phyloP scores from a whole-genome alignment of 2,797 vertebrate genomes.

The Rhadinocentrus ornatus region DNA sequence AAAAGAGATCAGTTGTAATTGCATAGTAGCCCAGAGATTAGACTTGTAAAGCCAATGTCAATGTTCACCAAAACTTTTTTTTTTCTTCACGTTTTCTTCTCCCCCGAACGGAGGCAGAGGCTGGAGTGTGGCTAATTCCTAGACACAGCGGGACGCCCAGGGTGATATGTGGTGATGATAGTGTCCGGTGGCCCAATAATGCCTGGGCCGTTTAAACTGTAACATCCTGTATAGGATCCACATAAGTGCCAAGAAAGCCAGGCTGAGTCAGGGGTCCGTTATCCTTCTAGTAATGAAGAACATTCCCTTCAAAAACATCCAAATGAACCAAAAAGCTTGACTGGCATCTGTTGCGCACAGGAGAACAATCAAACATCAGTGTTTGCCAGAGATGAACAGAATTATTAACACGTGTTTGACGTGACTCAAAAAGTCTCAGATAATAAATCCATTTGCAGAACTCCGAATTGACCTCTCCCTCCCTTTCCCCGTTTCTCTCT shows the following conservation, averaged over 20 bases:
- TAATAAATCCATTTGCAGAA: constrained; percentile 60
- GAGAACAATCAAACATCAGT: constrained; percentile 42
- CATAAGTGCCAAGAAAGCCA: constrained; percentile 74
- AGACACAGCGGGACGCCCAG: constrained; percentile 78
- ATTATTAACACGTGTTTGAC: constrained; percentile 15
- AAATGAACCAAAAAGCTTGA: constrained; percentile 46
- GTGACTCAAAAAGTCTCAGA: constrained; percentile 33
- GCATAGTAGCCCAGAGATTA: constrained; percentile 98
- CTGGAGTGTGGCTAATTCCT: constrained; percentile 65
- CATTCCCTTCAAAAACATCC: constrained; percentile 54
- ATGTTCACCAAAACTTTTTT: constrained; percentile 75
- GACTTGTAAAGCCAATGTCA: constrained; percentile 86
- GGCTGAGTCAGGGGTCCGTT: constrained; percentile 65
- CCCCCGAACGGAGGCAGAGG: constrained; percentile 49
- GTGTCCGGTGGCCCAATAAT: constrained; percentile 82
- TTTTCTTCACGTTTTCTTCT: constrained; percentile 52
- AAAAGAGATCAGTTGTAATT: constrained; percentile 98
- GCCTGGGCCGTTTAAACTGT: constrained; percentile 83
- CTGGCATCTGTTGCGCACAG: constrained; percentile 66
- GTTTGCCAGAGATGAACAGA: constrained; percentile 10
- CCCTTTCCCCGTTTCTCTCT: constrained; percentile 18
- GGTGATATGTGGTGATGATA: constrained; percentile 74
- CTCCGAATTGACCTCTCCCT: constrained; percentile 50
- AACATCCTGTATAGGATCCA: constrained; percentile 84
- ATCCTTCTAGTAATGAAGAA: constrained; percentile 61